Base-by-base conservation (phyloP, 2,113 vertebrate genomes). In the Eptesicus fuscus region DNA sequence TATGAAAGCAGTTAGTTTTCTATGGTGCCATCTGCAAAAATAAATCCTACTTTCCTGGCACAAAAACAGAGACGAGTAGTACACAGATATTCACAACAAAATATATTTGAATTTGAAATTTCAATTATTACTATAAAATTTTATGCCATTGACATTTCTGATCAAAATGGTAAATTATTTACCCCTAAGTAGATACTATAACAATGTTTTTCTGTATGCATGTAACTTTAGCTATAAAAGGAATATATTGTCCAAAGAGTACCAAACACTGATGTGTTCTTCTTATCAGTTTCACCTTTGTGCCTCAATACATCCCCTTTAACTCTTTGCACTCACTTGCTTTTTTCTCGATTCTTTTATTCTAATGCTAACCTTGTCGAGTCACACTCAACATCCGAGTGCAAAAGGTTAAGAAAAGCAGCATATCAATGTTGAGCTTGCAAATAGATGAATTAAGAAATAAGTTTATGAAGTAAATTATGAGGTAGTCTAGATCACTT, bases 381-480 rank as follows among this genome's bases (percentile, higher is more conserved):
- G n/a, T n/a, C n/a, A n/a, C n/a, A n/a, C n/a, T n/a, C n/a, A n/a
- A n/a, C n/a, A n/a, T n/a, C n/a, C n/a, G n/a, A n/a, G n/a, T n/a
- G n/a, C n/a, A n/a, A n/a, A n/a, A n/a, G n/a, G n/a, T n/a, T n/a
- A 87, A 84, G 76, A 76, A 91, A 95, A 63, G 4, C 20, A 67
- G 44, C 9, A 14, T 92, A 77, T 83, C 40, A 88, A 8, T 16
- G 51, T 65, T 92, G 77, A 92, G 86, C 49, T 96, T 90, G 63
- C 59, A 93, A 95, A 73, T 22, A 74, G 67, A 67, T 88, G 69
- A 95, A 84, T 96, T 93, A 94, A 93, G 78, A 96, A 89, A 88
- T 88, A 93, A 65, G 76, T 87, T 92, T 76, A 88, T 32, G 73
- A 92, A 70, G 53, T 95, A 63, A 92, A 79, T 88, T 96, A 73